Percentiles rank a stretch among this genome's conserved stretches.
These are phyloP conservation scores for Bruchidius siliquastri DNA, from an alignment of 2,888 invertebrate species.

Conservation along the genomic window DNA sequence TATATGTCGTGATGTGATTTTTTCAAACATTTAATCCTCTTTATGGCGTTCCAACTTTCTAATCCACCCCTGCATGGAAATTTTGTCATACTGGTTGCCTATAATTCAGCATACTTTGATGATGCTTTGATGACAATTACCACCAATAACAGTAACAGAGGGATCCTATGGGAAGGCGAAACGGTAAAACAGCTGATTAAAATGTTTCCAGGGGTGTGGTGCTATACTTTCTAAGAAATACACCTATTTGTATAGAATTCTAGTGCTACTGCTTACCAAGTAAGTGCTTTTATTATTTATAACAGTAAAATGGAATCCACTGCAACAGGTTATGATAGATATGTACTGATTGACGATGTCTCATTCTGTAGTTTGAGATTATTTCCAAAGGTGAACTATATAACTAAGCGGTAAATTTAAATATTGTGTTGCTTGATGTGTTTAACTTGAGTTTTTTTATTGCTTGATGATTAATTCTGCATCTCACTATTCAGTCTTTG, in stretches of 20 bases:
- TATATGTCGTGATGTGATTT: too few species aligned
- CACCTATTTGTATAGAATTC: slow-evolving; percentile 1
- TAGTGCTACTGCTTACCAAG: slow-evolving; percentile 4
- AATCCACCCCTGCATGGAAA: not conserved
- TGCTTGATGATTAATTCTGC: too few species aligned
- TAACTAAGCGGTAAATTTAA: not conserved
- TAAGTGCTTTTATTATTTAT: not conserved
- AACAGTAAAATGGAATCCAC: not conserved
- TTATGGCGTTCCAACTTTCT: too few species aligned
- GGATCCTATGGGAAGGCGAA: not conserved
- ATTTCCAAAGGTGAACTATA: not conserved
- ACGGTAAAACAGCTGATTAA: slow-evolving; percentile 20
- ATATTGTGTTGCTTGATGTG: not conserved
- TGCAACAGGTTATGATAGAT: slow-evolving; percentile 1
- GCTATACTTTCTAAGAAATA: not conserved
- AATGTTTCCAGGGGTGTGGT: slow-evolving; percentile 17
- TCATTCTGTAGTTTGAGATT: not conserved
- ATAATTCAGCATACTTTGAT: not conserved
- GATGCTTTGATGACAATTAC: too few species aligned
- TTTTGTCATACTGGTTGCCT: not conserved
- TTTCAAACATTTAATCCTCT: too few species aligned
- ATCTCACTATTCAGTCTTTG: too few species aligned
- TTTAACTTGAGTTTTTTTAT: too few species aligned
- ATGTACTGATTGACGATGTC: not conserved
- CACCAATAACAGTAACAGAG: too few species aligned